phyloP scores from a whole-genome alignment of 2,113 vertebrate species.

The Toxostoma redivivum region DNA sequence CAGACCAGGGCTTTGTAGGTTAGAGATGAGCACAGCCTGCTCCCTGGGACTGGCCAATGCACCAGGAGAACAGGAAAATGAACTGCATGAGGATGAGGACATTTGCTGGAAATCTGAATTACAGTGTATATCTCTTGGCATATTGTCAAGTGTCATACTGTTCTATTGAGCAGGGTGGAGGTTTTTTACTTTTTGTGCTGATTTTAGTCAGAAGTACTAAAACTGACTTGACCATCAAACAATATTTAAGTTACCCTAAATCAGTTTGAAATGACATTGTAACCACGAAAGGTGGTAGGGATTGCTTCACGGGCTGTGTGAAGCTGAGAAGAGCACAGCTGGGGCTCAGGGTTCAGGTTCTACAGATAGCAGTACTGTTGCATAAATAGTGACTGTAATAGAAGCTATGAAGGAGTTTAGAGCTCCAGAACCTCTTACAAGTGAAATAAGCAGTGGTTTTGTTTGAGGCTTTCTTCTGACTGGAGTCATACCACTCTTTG shows the following conservation, averaged over 20 bases:
- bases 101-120: not conserved
- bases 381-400: not conserved
- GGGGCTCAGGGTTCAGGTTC: not conserved
- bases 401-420: not conserved
- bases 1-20: constrained; percentile 62
- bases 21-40: constrained; percentile 45
- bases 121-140: not conserved
- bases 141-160: not conserved
- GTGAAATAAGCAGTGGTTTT: not conserved
- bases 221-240: fast-evolving
- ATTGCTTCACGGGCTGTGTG: not conserved
- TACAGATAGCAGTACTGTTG: not conserved
- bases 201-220: not conserved
- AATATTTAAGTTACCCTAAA: not conserved
- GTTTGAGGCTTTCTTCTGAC: not conserved
- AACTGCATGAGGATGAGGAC: not conserved
- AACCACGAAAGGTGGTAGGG: fast-evolving
- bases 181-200: not conserved
- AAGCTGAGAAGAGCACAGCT: not conserved
- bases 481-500: not conserved
- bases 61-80: constrained; percentile 9
- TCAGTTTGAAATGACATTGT: not conserved
- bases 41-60: not conserved
- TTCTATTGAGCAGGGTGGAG: not conserved
- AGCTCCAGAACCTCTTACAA: not conserved